Base-by-base conservation (phyloP, 1,140 invertebrate genomes). In the Drosophila teissieri region DNA sequence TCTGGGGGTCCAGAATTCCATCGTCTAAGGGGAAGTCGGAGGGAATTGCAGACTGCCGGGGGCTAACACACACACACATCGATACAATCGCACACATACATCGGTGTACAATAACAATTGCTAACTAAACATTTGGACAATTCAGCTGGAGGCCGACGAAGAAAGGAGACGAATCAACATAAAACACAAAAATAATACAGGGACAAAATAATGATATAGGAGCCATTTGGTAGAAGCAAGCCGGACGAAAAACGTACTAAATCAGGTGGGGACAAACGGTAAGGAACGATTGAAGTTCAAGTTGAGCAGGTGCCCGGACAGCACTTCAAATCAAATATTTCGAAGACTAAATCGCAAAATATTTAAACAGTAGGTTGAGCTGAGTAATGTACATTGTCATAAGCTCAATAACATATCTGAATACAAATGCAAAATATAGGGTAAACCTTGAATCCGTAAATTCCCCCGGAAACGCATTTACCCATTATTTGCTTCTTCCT, bases 71-170 rank as follows among this genome's bases (percentile, higher is more conserved):
- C 45, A 61, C 31, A 39, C 22, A 51, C 48, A 51, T 51, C 48
- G 48, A 51, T 51, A 31, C 27, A 46, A 60, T 45, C 14, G 37
- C 17, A 45, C 51, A 19, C 27, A 55, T 14, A 46, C 48, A 46
- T 27, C 34, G 61, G 42, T 36, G 27, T 53, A 70, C 65, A 70
- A 72, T 70, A 72, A 67, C 65, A 69, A 72, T 72, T 57, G 65
- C 52, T 72, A 72, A 57, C 65, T 72, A 72, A 72, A 72, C 68
- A 70, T 72, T 72, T 72, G 68, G 65, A 72, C 68, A 72, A 70
- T 49, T 69, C 24, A 39, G 64, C 51, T 39, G 67, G 49, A 56
- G 67, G 67, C 64, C 39, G 49, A 48, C 27, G 37, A n/a, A 15
- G 22, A 19, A 46, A 22, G 15, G 45, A 11, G 52, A 24, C 15